A percentile compares a stretch with the other conserved stretches of the same genome.
Evolutionary conservation across 2,888 invertebrate genomes (phyloP).

Genomic region (Nebria brevicollis): DNA sequence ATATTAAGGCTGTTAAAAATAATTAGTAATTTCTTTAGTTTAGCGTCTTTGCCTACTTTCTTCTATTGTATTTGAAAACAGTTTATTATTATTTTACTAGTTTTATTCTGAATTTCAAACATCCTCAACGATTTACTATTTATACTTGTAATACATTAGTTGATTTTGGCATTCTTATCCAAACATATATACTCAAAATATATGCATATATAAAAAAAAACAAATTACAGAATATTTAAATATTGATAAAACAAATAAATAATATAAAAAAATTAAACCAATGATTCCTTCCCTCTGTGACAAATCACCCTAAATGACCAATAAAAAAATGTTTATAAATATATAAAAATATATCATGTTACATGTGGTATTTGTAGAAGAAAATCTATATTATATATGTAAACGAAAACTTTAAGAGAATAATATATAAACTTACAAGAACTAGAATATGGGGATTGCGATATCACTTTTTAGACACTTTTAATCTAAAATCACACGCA

Average conservation of each 20-base stretch:
- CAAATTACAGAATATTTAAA: conserved; percentile 38
- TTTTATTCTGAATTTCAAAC: too few species aligned
- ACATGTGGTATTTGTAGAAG: conserved; percentile 33
- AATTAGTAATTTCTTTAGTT: too few species aligned
- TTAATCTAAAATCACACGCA: too few species aligned
- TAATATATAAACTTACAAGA: background rate
- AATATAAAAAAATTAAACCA: conserved; percentile 27
- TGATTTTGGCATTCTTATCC: background rate
- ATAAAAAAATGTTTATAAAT: conserved; percentile 33
- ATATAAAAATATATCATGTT: conserved; percentile 28
- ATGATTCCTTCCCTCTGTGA: conserved; percentile 46
- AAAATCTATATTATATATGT: conserved; percentile 19
- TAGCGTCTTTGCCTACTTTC: too few species aligned
- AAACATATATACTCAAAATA: background rate
- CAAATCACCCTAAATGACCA: conserved; percentile 44
- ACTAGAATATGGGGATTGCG: background rate
- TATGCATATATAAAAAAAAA: background rate
- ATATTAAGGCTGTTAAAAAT: too few species aligned
- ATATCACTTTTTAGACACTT: too few species aligned
- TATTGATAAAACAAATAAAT: conserved; percentile 3
- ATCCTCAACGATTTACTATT: too few species aligned
- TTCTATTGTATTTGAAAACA: too few species aligned
- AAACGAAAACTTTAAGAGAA: background rate
- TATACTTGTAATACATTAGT: too few species aligned
- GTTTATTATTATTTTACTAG: too few species aligned